Percentiles rank a stretch among this genome's conserved stretches.
Evolutionary conservation across 2,113 vertebrate species (phyloP).

Genomic region (Sylvietta virens): DNA sequence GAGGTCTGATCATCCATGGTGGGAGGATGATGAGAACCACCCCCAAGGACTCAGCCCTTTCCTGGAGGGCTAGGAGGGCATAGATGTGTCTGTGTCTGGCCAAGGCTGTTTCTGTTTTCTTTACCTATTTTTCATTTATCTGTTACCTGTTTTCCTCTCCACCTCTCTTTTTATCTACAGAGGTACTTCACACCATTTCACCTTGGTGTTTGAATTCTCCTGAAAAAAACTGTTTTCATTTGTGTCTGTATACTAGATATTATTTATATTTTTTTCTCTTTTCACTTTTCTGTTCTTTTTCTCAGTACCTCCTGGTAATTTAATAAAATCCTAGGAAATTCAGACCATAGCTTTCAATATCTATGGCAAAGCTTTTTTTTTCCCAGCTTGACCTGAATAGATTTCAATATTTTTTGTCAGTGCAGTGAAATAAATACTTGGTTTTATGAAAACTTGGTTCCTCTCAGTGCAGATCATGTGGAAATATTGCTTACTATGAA

Average conservation of each 20-base stretch:
- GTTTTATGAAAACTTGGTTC: neutral
- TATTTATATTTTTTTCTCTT: neutral
- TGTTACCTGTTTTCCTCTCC: neutral
- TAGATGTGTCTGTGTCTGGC: neutral
- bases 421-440: neutral
- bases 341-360: neutral
- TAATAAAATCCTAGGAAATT: neutral
- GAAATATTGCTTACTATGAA: neutral
- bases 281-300: neutral
- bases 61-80: neutral
- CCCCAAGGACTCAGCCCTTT: neutral
- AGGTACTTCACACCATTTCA: neutral
- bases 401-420: neutral
- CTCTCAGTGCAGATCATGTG: neutral
- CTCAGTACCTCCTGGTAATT: neutral
- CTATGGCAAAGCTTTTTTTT: neutral
- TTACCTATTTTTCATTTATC: neutral
- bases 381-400: neutral
- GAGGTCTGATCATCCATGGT: neutral
- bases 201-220: neutral
- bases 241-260: rapidly evolving
- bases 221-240: neutral
- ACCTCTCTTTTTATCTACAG: neutral
- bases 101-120: neutral
- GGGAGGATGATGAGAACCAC: neutral